Evolutionary conservation across 2,888 invertebrate genomes (phyloP).

Genomic region (Micropterix aruncella): DNA sequence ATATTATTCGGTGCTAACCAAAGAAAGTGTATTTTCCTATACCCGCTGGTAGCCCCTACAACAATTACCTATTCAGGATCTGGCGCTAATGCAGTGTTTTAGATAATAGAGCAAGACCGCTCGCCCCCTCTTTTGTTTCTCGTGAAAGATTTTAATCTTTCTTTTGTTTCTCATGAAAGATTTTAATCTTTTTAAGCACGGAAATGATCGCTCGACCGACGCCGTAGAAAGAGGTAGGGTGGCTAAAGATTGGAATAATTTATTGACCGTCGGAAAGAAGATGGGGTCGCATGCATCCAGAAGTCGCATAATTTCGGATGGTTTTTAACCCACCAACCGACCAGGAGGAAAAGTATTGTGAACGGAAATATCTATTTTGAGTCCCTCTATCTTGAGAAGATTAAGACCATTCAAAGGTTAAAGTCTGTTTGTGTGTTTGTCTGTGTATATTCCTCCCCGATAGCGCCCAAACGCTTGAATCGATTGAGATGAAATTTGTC

Average conservation of each 20-base stretch:
- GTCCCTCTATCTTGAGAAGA: too few relatives aligned
- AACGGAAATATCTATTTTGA: too few relatives aligned
- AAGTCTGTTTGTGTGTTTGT: too few relatives aligned
- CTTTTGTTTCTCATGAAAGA: slow-evolving; percentile 4
- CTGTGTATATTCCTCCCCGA: too few relatives aligned
- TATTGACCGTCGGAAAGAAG: slow-evolving; percentile 7
- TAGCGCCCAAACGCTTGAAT: too few relatives aligned
- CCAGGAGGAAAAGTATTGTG: too few relatives aligned
- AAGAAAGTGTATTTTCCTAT: slow-evolving; percentile 1
- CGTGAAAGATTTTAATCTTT: too few relatives aligned
- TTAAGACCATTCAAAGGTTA: too few relatives aligned
- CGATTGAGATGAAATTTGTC: too few relatives aligned
- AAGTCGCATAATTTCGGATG: slow-evolving; percentile 6
- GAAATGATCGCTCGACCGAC: slow-evolving; percentile 6
- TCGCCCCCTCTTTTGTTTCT: slow-evolving; percentile 1
- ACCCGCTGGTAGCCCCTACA: slow-evolving; percentile 4
- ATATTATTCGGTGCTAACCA: too few relatives aligned
- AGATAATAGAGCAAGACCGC: slow-evolving; percentile 3
- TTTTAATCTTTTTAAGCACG: slow-evolving; percentile 7
- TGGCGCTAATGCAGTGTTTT: slow-evolving; percentile 1
- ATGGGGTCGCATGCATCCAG: slow-evolving; percentile 5
- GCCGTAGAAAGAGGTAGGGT: slow-evolving; percentile 7
- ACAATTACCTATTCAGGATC: slow-evolving; percentile 2
- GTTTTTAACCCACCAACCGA: too few relatives aligned
- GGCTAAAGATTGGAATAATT: slow-evolving; percentile 6